Evolutionary conservation across 2,797 vertebrate genomes (phyloP).

Genomic region (Melanotaenia nigrans): DNA sequence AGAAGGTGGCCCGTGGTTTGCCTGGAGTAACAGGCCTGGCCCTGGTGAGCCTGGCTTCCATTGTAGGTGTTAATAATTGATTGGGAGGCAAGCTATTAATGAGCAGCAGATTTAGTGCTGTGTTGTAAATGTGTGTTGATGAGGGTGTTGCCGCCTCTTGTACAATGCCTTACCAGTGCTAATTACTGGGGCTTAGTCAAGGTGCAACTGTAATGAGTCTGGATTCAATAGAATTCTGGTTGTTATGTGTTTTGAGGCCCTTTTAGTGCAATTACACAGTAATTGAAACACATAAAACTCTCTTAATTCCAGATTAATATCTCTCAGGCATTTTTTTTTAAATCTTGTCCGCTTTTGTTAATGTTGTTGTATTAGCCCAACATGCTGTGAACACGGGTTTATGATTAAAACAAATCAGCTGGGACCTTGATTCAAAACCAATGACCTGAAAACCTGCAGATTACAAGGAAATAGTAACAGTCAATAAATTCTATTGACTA

Average conservation of each 20-base stretch:
- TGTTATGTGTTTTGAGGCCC: conserved; percentile 77
- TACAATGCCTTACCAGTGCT: conserved; percentile 80
- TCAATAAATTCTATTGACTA: conserved; percentile 28
- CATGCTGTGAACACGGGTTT: conserved; percentile 36
- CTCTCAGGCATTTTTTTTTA: conserved; percentile 22
- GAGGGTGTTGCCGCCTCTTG: conserved; percentile 78
- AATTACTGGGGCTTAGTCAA: conserved; percentile 82
- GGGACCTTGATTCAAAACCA: conserved; percentile 28
- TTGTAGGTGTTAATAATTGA: conserved; percentile 88
- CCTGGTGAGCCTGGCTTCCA: conserved; percentile 70
- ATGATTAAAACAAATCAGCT: conserved; percentile 44
- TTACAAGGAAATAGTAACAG: conserved; percentile 37
- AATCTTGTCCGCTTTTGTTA: conserved; percentile 53
- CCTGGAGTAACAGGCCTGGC: conserved; percentile 77
- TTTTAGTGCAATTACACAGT: conserved; percentile 73
- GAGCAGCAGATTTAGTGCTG: conserved; percentile 80
- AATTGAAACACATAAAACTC: conserved; percentile 69
- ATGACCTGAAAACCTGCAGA: conserved; percentile 28
- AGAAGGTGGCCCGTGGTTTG: conserved; percentile 66
- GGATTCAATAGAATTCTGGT: conserved; percentile 73
- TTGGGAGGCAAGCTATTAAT: conserved; percentile 86
- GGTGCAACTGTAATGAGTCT: conserved; percentile 79
- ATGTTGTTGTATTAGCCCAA: conserved; percentile 37
- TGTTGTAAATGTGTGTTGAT: conserved; percentile 82
- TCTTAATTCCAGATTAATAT: conserved; percentile 68